These are phyloP conservation scores for Podabrus alpinus DNA, from an alignment of 2,888 invertebrate species.

Conservation along the genomic window DNA sequence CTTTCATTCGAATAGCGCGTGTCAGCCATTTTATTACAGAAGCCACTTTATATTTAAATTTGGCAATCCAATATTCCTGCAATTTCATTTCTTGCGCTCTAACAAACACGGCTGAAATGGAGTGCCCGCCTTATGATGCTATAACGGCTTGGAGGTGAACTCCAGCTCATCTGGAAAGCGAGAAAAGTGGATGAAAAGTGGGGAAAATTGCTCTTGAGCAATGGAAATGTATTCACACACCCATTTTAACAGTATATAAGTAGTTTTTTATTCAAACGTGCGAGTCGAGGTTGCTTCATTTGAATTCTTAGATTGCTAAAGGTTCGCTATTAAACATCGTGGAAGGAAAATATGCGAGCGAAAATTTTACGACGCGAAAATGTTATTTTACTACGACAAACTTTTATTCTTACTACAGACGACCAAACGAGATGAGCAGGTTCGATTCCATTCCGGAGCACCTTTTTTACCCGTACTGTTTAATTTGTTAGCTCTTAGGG, in stretches of 20 bases:
- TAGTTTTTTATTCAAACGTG: slow-evolving; percentile 50
- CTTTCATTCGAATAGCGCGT: slow-evolving; percentile 27
- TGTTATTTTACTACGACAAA: neutral
- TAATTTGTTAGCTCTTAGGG: neutral
- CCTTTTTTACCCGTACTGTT: neutral
- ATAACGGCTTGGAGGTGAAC: slow-evolving; percentile 36
- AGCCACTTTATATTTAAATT: slow-evolving; percentile 58
- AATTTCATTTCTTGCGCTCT: slow-evolving; percentile 51
- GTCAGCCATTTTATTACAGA: slow-evolving; percentile 41
- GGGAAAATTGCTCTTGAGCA: slow-evolving; percentile 46
- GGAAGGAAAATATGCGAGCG: slow-evolving; percentile 19
- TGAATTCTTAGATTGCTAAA: slow-evolving; percentile 45
- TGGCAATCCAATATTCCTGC: slow-evolving; percentile 55
- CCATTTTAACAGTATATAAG: slow-evolving; percentile 47
- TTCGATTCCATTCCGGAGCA: neutral
- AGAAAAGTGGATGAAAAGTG: slow-evolving; percentile 43
- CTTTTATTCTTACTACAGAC: neutral
- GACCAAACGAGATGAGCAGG: neutral
- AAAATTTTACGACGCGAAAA: slow-evolving; percentile 5
- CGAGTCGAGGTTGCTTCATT: slow-evolving; percentile 44
- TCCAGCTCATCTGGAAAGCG: slow-evolving; percentile 38
- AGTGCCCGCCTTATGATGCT: slow-evolving; percentile 44
- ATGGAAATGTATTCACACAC: slow-evolving; percentile 48
- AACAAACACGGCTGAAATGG: slow-evolving; percentile 37
- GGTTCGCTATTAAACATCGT: slow-evolving; percentile 29